Evolutionary conservation across 2,113 vertebrate species (phyloP).

Genomic region (Lipotes vexillifer): DNA sequence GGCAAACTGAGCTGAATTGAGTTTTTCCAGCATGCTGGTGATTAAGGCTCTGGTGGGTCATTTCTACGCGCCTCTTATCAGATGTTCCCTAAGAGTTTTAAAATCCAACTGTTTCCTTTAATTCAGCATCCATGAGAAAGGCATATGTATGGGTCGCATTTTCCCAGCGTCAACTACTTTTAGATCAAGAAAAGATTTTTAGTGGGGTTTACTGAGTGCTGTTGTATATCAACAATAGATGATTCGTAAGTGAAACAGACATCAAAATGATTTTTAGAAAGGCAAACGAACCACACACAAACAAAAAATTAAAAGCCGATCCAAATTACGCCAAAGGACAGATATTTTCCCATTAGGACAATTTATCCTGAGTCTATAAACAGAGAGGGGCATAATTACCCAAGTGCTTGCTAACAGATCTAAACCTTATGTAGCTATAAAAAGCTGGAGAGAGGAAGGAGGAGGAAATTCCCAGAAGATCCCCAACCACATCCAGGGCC

Average conservation of each 20-base stretch:
- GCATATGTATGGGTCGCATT: not conserved
- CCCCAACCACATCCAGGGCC: conserved; percentile 40
- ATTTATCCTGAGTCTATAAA: conserved; percentile 67
- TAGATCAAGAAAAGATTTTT: conserved; percentile 52
- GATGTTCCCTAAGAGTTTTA: not conserved
- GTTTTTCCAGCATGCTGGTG: not conserved
- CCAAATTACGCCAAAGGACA: conserved; percentile 48
- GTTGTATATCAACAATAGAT: conserved; percentile 53
- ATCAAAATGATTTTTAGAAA: conserved; percentile 66
- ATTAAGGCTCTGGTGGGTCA: not conserved
- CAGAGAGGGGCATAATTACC: conserved; percentile 58
- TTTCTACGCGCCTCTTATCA: not conserved
- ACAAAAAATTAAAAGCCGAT: conserved; percentile 56
- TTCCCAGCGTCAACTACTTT: conserved; percentile 44
- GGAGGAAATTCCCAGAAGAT: conserved; percentile 72
- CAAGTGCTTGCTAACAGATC: conserved; percentile 68
- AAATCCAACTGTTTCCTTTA: conserved; percentile 11
- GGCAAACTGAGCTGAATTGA: not conserved
- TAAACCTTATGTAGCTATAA: conserved; percentile 67
- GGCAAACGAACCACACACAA: conserved; percentile 26
- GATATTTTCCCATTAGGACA: conserved; percentile 65
- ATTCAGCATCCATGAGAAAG: conserved; percentile 22
- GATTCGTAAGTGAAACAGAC: conserved; percentile 50
- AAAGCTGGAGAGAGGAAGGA: conserved; percentile 57
- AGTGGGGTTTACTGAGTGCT: conserved; percentile 46